Base-by-base conservation (phyloP, 35 echinoderm and acorn worm genomes). In the Stichopus chloronotus region DNA sequence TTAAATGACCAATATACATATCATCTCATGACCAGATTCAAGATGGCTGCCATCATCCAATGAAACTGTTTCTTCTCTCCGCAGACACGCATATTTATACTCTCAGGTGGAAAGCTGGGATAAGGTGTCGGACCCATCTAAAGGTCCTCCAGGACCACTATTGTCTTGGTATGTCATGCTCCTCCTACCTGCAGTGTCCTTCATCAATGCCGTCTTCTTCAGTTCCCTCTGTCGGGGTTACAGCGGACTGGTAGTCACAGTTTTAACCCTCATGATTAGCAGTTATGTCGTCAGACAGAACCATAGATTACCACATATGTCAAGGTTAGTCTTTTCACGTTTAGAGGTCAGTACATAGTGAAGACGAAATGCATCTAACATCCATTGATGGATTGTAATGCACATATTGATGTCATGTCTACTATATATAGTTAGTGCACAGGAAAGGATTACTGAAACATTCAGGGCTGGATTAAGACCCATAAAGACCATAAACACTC, bases 141-240 rank as follows among this genome's bases (percentile, higher is more conserved):
- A 93, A 61, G 88, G 95, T 5, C 97, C 97, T 0, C 81, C 92
- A 22, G 97, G 97, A 8, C 97, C 97, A 11, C 92, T 94, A 7
- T 85, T 95, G 2, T 94, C 97, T 1, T 98, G 97, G 97, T 95
- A 93, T 88, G 80, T 94, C 59, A 92, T 98, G 90, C 61, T 98
- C 59, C 72, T 94, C 9, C 23, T 95, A 21, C 97, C 97, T 4
- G 59, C 92, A 43, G 52, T 92, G 8, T 83, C 79, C 4, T 95
- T 96, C 59, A 60, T 87, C 21, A 69, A 72, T 25, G 93, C 93
- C 61, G 23, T 96, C 9, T 25, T 90, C 30, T 55, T 88, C 5
- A 79, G 88, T 9, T 57, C 25, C 55, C 72, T 82, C 8, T 19
- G 93, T 8, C 59, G 65, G 5, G 25, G 53, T 2, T 95, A 92